phyloP scores from a whole-genome alignment of 2,113 vertebrate genomes.

The Chlorodrepanis virens region DNA sequence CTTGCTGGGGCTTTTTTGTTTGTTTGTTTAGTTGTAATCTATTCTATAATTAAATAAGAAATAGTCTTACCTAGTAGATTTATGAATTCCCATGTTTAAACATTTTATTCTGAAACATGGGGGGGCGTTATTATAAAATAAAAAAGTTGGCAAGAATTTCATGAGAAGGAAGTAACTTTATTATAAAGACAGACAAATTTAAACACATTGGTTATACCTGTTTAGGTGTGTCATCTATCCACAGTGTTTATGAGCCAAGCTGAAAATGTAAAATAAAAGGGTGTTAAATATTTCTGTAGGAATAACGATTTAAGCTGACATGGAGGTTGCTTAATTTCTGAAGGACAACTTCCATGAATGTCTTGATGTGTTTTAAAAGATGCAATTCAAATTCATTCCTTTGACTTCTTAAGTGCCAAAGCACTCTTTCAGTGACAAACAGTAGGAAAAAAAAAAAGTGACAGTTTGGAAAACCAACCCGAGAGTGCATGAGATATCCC shows the following conservation, averaged over 20 bases:
- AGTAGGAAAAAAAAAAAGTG: neutral
- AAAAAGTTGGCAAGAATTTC: neutral
- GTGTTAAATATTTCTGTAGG: neutral
- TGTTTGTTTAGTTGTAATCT: neutral
- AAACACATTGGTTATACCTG: neutral
- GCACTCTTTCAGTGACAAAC: neutral
- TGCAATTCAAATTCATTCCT: neutral
- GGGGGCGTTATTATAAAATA: neutral
- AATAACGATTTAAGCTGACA: neutral
- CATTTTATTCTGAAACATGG: neutral
- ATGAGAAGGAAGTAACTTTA: neutral
- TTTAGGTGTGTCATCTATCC: neutral
- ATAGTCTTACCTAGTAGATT: neutral
- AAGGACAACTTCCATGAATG: neutral
- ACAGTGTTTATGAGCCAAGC: neutral
- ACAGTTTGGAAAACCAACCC: neutral
- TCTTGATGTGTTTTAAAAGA: neutral
- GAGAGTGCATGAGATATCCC: neutral
- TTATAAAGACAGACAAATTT: neutral
- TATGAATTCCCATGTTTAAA: neutral
- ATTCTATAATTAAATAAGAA: neutral
- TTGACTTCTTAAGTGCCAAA: neutral
- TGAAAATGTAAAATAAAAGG: neutral
- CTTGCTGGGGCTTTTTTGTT: neutral
- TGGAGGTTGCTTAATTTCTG: neutral